Conservation (phyloP, 2,113 vertebrate genomes). For the Symphodus melops region DNA sequence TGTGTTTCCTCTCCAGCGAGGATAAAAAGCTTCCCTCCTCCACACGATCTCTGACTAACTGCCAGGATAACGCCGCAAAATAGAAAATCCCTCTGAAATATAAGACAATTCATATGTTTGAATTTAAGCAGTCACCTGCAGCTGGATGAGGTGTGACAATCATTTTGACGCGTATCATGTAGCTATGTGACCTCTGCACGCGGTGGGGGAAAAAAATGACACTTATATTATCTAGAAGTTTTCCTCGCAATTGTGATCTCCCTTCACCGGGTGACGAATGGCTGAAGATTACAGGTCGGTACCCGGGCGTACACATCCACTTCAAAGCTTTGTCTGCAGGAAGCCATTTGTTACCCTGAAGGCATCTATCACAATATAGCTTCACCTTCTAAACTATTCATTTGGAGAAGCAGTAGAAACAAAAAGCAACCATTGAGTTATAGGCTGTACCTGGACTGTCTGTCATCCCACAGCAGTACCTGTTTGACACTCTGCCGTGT, state of each 20-base stretch:
- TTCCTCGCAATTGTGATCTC: constrained; percentile 56
- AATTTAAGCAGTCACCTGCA: constrained; percentile 43
- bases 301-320: constrained; percentile 64
- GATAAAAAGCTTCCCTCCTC: constrained; percentile 61
- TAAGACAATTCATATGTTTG: constrained; percentile 43
- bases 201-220: constrained; percentile 37
- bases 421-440: constrained; percentile 77
- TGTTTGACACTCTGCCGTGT: constrained; percentile 40
- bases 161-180: constrained; percentile 34
- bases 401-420: constrained; percentile 76
- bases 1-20: constrained; percentile 57
- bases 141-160: constrained; percentile 31
- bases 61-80: constrained; percentile 38
- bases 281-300: constrained; percentile 74
- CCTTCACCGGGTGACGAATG: constrained; percentile 67
- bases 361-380: constrained; percentile 77
- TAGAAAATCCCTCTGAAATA: constrained; percentile 52
- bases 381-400: constrained; percentile 77
- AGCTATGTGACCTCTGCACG: constrained; percentile 54
- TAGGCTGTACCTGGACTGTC: constrained; percentile 66
- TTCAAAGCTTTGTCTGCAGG: constrained; percentile 72
- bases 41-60: constrained; percentile 43
- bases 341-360: constrained; percentile 73
- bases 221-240: constrained; percentile 59
- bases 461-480: constrained; percentile 67